These are phyloP conservation scores for Pogonophryne albipinna DNA, from an alignment of 2,797 vertebrate genomes.

Conservation along the genomic window DNA sequence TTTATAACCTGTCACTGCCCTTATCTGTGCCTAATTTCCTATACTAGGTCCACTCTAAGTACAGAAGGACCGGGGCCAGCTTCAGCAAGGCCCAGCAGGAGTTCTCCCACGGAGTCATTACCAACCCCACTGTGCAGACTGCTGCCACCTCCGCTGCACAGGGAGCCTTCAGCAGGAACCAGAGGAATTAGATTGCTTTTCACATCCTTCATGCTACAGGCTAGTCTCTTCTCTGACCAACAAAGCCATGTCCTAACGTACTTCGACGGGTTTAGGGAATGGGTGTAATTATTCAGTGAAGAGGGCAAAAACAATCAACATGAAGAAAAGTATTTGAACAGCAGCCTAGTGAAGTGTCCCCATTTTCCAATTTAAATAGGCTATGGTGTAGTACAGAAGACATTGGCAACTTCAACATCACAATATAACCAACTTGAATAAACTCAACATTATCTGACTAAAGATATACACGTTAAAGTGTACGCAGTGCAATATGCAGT, in stretches of 20 bases:
- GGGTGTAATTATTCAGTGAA: constrained; percentile 36
- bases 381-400: background rate
- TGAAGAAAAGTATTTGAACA: background rate
- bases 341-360: background rate
- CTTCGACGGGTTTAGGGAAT: background rate
- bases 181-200: constrained; percentile 44
- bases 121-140: constrained; percentile 88
- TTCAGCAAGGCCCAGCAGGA: constrained; percentile 97
- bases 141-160: constrained; percentile 89
- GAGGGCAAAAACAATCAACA: constrained; percentile 20
- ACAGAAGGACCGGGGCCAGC: constrained; percentile 94
- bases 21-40: background rate
- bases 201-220: constrained; percentile 10
- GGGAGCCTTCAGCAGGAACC: constrained; percentile 87
- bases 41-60: constrained; percentile 93
- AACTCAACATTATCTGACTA: background rate
- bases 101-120: constrained; percentile 93
- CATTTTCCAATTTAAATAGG: background rate
- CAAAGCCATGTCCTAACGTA: constrained; percentile 12
- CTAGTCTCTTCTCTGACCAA: constrained; percentile 37
- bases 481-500: background rate
- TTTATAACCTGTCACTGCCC: background rate
- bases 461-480: background rate
- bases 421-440: constrained; percentile 3
- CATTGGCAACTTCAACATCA: too few species aligned